Conservation (phyloP, 1,140 invertebrate species). For the Zelostemma sp. region DNA sequence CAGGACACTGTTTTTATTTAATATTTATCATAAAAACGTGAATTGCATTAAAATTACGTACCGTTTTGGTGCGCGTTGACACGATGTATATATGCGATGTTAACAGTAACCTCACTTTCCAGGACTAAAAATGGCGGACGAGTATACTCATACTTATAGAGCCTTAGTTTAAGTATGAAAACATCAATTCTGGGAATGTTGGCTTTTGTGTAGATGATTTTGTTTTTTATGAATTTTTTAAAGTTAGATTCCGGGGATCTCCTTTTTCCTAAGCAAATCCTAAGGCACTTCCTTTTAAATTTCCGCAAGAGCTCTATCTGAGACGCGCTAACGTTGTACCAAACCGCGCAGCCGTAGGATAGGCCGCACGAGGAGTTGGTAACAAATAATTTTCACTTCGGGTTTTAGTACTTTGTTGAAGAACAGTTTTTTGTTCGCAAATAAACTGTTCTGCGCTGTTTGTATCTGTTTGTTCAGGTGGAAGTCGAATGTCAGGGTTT, state of each 20-base stretch:
- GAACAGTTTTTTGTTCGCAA: constrained; percentile 17
- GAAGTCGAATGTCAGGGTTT: constrained; percentile 11
- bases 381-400: constrained; percentile 36
- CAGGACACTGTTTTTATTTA: too few species aligned
- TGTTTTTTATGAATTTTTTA: background rate
- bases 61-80: too few species aligned
- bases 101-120: too few species aligned
- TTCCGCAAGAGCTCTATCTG: constrained; percentile 10
- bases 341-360: constrained; percentile 17
- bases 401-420: constrained; percentile 6
- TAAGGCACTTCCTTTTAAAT: constrained; percentile 6
- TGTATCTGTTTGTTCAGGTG: constrained; percentile 29
- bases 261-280: background rate
- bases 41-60: too few species aligned
- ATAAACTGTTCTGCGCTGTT: constrained; percentile 26
- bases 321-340: constrained; percentile 5
- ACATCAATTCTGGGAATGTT: background rate
- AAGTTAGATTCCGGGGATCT: background rate
- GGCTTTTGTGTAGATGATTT: background rate
- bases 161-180: constrained; percentile 15
- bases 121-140: too few species aligned
- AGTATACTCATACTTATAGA: too few species aligned
- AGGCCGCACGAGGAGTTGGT: constrained; percentile 20
- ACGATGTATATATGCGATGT: too few species aligned
- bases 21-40: too few species aligned